Conservation (phyloP, 2,888 invertebrate species). For the Amiota communis region DNA sequence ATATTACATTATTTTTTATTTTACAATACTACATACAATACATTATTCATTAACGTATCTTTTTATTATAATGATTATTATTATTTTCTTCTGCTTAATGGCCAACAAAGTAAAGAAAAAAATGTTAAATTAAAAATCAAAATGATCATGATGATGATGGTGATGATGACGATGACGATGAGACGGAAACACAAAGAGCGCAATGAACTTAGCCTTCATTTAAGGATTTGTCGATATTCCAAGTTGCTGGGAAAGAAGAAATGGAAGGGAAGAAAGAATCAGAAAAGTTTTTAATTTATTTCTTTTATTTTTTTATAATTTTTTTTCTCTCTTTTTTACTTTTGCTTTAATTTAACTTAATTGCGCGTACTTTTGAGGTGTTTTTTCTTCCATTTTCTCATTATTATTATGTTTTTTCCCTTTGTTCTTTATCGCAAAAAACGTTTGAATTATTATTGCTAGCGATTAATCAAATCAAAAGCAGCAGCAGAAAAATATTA, state of each 20-base stretch:
- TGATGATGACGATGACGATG: too few species aligned
- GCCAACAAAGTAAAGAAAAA: conserved; percentile 9
- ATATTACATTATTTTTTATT: conserved; percentile 53
- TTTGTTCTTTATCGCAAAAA: conserved; percentile 10
- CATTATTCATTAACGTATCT: background rate
- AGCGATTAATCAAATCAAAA: conserved; percentile 63
- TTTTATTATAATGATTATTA: conserved; percentile 5
- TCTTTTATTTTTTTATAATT: conserved; percentile 7
- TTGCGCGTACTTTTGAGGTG: background rate
- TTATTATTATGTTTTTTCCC: background rate
- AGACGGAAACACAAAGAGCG: too few species aligned
- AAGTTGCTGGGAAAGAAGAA: too few species aligned
- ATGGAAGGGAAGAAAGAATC: background rate
- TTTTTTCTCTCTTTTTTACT: background rate
- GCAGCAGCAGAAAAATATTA: too few species aligned
- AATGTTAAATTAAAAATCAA: background rate
- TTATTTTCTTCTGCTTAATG: conserved; percentile 5
- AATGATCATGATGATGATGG: too few species aligned
- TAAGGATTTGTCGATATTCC: too few species aligned
- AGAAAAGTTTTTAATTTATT: conserved; percentile 15
- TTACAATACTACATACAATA: too few species aligned
- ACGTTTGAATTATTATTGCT: conserved; percentile 35
- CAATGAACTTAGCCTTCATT: too few species aligned
- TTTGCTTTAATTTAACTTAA: conserved; percentile 29
- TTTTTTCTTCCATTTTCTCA: background rate